These are phyloP conservation scores for Calonectris borealis DNA, from an alignment of 2,113 vertebrate genomes.

Conservation along the genomic window DNA sequence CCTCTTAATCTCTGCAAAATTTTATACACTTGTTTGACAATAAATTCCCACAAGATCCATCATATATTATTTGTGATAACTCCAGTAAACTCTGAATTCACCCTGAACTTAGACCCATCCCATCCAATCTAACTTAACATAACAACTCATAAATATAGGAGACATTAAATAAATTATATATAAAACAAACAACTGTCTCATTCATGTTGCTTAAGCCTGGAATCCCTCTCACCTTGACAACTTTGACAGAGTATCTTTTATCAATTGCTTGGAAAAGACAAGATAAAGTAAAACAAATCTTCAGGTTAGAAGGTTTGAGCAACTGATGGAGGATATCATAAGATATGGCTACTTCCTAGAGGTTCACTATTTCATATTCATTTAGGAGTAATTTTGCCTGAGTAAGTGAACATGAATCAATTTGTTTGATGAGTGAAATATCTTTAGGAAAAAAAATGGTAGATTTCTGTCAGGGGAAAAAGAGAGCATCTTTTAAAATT, in stretches of 20 bases:
- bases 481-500: not conserved
- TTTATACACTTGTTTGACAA: not conserved
- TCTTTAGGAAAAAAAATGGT: not conserved
- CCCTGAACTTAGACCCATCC: not conserved
- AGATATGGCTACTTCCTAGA: not conserved
- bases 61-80: not conserved
- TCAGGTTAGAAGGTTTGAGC: not conserved
- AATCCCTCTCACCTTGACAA: not conserved
- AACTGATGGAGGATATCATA: not conserved
- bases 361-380: not conserved
- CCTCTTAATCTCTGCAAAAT: not conserved
- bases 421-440: not conserved
- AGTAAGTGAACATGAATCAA: slow-evolving; percentile 10
- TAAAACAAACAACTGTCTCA: not conserved
- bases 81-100: not conserved
- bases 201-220: not conserved
- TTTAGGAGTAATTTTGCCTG: not conserved
- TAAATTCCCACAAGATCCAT: not conserved
- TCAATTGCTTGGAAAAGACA: not conserved
- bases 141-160: not conserved
- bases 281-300: slow-evolving; percentile 31
- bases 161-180: not conserved
- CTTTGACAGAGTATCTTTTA: not conserved
- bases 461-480: not conserved
- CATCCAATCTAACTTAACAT: not conserved